Conservation (phyloP, 2,888 invertebrate genomes). For the Leuctra nigra region DNA sequence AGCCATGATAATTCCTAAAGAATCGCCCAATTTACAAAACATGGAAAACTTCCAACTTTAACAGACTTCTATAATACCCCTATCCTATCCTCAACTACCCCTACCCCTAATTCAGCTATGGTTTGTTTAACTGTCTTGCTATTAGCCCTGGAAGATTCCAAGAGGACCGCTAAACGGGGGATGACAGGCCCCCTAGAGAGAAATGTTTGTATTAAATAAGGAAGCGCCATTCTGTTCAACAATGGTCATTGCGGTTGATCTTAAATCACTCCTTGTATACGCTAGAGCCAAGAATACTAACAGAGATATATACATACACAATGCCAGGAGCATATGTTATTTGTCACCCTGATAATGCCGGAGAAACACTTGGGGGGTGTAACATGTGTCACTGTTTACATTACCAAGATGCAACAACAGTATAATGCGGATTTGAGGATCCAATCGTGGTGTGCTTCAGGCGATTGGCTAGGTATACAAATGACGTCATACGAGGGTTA, state of each 20-base stretch:
- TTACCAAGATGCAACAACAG: no score
- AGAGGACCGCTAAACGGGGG: background rate
- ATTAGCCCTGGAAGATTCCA: background rate
- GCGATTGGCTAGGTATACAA: no score
- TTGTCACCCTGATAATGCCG: background rate
- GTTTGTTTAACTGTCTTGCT: conserved; percentile 8
- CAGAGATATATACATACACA: background rate
- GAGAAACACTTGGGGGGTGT: background rate
- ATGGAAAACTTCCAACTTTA: conserved; percentile 24
- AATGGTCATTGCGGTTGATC: conserved; percentile 13
- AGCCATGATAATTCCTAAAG: background rate
- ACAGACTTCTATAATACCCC: conserved; percentile 19
- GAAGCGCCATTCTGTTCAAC: conserved; percentile 4
- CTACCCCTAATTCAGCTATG: conserved; percentile 1
- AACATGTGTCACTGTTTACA: background rate
- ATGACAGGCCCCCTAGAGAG: background rate
- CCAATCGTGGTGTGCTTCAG: no score
- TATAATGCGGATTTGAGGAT: no score
- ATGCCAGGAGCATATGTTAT: background rate
- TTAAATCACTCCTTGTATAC: conserved; percentile 16
- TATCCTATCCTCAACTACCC: no score
- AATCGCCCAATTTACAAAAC: conserved; percentile 1
- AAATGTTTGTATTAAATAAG: conserved; percentile 9
- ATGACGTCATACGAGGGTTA: no score
- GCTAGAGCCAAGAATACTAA: no score